phyloP scores from a whole-genome alignment of 1,140 invertebrate genomes.

The Eurosta solidaginis region DNA sequence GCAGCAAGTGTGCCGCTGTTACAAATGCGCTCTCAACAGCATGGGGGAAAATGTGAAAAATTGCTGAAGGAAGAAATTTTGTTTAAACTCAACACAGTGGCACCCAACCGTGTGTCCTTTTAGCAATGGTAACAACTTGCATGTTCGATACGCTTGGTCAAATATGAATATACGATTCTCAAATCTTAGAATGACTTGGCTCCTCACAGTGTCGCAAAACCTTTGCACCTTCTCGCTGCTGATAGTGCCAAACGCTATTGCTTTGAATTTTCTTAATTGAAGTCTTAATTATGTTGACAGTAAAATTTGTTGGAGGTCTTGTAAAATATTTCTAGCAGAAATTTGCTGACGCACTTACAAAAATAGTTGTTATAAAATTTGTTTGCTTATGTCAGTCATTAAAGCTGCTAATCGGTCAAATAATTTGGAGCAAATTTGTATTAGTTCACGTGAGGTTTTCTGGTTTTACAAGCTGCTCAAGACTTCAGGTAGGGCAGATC shows the following conservation, averaged over 20 bases:
- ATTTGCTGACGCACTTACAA: not conserved
- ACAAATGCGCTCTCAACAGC: not conserved
- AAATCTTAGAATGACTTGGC: no score
- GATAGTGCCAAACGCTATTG: not conserved
- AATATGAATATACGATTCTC: no score
- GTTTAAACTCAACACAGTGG: slow-evolving; percentile 29
- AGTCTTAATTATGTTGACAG: slow-evolving; percentile 17
- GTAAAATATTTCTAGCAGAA: not conserved
- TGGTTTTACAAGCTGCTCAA: no score
- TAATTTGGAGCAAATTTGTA: no score
- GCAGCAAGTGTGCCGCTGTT: slow-evolving; percentile 11
- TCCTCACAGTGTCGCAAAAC: not conserved
- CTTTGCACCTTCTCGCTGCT: not conserved
- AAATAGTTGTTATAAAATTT: no score
- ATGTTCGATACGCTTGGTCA: no score
- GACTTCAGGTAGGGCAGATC: no score
- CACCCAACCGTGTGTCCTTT: slow-evolving; percentile 18
- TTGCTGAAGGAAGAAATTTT: not conserved
- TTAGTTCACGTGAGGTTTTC: no score
- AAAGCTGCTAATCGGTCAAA: no score
- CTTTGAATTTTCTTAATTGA: not conserved
- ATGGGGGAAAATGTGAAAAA: slow-evolving; percentile 25
- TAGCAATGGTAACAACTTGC: not conserved
- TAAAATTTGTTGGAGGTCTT: not conserved
- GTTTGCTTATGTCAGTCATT: no score